phyloP scores from a whole-genome alignment of 1,140 invertebrate genomes.

The Zelostemma sp. region DNA sequence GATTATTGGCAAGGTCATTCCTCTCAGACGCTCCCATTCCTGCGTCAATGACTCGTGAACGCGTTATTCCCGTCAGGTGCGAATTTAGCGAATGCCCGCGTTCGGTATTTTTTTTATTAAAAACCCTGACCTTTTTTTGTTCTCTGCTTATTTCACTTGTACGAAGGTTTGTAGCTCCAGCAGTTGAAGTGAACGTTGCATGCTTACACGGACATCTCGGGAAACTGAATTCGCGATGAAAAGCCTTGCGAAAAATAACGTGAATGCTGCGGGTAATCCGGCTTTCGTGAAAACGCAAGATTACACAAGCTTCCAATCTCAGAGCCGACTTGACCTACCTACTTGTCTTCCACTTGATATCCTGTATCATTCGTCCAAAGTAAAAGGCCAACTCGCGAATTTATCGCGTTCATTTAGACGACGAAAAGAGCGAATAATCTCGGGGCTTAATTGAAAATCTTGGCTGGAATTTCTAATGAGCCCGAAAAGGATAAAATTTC shows the following conservation, averaged over 20 bases:
- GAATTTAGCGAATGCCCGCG: neutral
- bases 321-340: neutral
- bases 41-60: neutral
- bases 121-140: too few species aligned
- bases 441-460: neutral
- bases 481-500: constrained; percentile 7
- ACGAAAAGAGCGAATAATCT: too few species aligned
- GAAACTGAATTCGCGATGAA: neutral
- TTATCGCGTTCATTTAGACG: neutral
- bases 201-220: neutral
- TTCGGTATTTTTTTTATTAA: too few species aligned
- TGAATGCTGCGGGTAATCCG: neutral
- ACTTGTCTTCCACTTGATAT: neutral
- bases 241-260: neutral
- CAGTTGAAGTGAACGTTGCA: neutral
- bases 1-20: constrained; percentile 1
- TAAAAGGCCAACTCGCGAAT: too few species aligned
- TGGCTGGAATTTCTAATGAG: neutral
- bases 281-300: neutral
- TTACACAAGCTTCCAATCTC: neutral
- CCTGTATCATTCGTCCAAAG: neutral
- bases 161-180: too few species aligned
- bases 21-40: neutral
- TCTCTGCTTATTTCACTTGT: too few species aligned
- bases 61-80: neutral